phyloP scores from a whole-genome alignment of 2,113 vertebrate genomes.

The Micromys minutus region DNA sequence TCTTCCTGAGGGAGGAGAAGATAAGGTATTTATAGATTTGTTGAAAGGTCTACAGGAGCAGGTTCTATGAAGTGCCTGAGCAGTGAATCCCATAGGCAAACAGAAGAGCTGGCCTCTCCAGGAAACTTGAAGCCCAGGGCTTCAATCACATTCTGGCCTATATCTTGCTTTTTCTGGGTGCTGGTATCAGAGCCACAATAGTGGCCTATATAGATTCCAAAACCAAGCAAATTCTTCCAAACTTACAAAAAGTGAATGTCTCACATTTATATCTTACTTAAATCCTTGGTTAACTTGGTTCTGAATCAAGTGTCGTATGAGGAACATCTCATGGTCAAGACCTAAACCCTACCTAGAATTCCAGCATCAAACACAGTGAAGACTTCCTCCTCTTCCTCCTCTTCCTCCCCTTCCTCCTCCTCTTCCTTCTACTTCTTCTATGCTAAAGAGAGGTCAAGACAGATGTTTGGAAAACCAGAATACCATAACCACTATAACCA shows the following conservation, averaged over 20 bases:
- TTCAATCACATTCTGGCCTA: neutral
- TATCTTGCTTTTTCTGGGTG: neutral
- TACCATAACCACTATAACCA: neutral
- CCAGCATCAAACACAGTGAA: neutral
- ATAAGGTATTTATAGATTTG: neutral
- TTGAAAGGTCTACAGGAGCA: neutral
- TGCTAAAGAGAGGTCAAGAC: neutral
- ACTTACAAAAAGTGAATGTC: neutral
- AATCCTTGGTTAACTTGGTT: neutral
- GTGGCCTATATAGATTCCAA: neutral
- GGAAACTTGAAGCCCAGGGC: neutral
- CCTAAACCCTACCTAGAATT: neutral
- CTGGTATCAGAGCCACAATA: neutral
- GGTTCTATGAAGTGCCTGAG: neutral
- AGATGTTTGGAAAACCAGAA: slow-evolving; percentile 14
- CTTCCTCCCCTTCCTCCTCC: neutral
- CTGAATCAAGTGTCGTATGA: neutral
- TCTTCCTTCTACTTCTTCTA: neutral
- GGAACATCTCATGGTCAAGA: neutral
- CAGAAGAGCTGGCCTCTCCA: neutral
- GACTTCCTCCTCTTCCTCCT: neutral
- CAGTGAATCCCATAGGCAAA: neutral
- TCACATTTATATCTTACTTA: neutral
- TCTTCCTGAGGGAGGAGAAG: neutral
- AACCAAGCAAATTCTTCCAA: neutral